Percentiles rank a stretch among this genome's conserved stretches.
Conservation (phyloP, 2,797 vertebrate genomes). For the Pipistrellus nathusii region DNA sequence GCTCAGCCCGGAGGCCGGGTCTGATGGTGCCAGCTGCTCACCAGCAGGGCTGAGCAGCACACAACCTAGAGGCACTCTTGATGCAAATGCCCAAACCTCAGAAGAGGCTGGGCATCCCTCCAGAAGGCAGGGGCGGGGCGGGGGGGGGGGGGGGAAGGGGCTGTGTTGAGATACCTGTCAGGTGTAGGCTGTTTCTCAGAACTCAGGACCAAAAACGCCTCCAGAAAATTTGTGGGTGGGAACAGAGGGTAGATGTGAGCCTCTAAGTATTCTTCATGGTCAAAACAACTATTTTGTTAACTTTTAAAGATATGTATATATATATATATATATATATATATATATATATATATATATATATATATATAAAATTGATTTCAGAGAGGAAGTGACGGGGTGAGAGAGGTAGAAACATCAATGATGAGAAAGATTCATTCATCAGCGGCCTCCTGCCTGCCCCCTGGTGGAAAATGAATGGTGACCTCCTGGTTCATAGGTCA, state of each 20-base stretch:
- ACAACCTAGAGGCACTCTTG: background rate
- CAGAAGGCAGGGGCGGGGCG: accelerated
- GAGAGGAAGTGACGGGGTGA: no score
- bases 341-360: no score
- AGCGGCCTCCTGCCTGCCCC: no score
- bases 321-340: no score
- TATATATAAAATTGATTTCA: no score
- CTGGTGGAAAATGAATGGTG: no score
- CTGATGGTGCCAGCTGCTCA: background rate
- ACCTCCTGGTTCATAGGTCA: no score
- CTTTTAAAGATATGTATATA: no score
- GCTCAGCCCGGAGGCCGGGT: background rate
- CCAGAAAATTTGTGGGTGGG: background rate
- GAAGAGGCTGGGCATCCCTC: background rate
- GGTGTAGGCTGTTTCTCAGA: background rate
- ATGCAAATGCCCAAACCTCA: accelerated
- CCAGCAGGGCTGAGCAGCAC: background rate
- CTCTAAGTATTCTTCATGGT: background rate
- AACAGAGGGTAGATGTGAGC: background rate
- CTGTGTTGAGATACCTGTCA: background rate
- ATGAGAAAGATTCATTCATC: no score
- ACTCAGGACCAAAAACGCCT: background rate
- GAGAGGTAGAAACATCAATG: no score
- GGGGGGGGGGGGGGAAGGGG: no score
- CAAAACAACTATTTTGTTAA: background rate